Evolutionary conservation across 2,797 vertebrate genomes (phyloP), one percentile per base, ranked within the genome.

Genomic region (Enteromius unitaeniatus): DNA sequence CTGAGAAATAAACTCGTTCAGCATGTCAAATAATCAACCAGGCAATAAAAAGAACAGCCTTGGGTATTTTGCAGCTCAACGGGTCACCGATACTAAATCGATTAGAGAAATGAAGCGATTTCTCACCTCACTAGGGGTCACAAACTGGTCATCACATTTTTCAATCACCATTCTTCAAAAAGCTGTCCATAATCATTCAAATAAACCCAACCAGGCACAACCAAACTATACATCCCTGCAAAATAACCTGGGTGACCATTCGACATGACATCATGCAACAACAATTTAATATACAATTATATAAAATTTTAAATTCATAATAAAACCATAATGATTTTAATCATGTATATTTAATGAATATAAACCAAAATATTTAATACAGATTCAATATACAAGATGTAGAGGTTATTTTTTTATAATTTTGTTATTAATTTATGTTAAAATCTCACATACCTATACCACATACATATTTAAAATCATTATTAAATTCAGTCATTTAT

Each of bases 1-100:
- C 47, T 53, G 81, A 82, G 72, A 82, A 82, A 76, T 68, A 76
- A 53, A 83, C 81, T 58, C n/a, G 2, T 77, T 47, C 49, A 31
- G 62, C 49, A 67, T 47, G 81, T 84, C 75, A 60, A 78, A 84
- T 84, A 78, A 78, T 78, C 82, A 78, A 40, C 19, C 51, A 60
- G 31, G 74, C 75, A 78, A 31, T 72, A 28, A 60, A 84, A 78
- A 78, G 82, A 84, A 40, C 40, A 62, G 65, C 40, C 34, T 69
- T 60, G 53, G 75, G 21, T 60, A 70, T 70, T 78, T 84, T 4
- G 10, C 47, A 84, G 65, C 40, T 72, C 51, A 49, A 78, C 14
- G 6, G 51, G 40, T 84, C 74, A 78, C 65, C 42, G 67, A 72
- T 51, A 62, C 64, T 55, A 78, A 78, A 78, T 78, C 31, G 40